Evolutionary conservation across 2,888 invertebrate genomes (phyloP), one percentile per base, ranked within the genome.

Genomic region (Macaria notata): DNA sequence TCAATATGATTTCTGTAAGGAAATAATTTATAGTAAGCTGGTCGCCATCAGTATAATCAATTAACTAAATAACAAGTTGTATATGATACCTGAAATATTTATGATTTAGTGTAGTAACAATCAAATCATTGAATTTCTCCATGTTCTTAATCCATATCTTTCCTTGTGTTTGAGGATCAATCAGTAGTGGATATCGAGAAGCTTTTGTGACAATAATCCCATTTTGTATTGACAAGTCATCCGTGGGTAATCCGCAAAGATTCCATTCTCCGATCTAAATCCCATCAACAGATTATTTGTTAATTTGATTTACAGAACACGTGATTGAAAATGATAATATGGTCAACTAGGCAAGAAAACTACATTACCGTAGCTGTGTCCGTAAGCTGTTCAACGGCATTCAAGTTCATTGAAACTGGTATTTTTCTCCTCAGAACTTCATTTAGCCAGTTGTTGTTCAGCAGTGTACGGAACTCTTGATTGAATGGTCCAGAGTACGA

Each of bases 91-190:
- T 93, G 68, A 95, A 95, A 72, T 94, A 95, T 78, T 94, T 94
- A 70, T 94, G 93, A 68, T 92, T 93, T 3, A 95, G 81, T 0
- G 94, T 92, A 1, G 94, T 93, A 3, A 94, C 92, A 59, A 94
- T 93, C 29, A 97, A 85, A 39, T 94, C 91, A 74, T 95, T 95
- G 36, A 92, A 87, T 68, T 92, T 94, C 77, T 98, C 98, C 86
- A 95, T 96, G 69, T 95, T 95, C 76, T 95, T 96, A 55, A 98
- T 96, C 98, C 98, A 98, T 19, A 92, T 87, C 79, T 97, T 98
- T 42, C 97, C 98, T 81, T 98, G 98, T n/a, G 95, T 95, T 79
- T 98, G 98, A 0, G 98, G 98, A 85, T 98, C 98, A 57, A 98
- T 97, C 2, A 98, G 92, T 31, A 98, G 83, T 0, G 98, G 97